Conservation (phyloP, 2,888 invertebrate species). For the Thyatira batis region DNA sequence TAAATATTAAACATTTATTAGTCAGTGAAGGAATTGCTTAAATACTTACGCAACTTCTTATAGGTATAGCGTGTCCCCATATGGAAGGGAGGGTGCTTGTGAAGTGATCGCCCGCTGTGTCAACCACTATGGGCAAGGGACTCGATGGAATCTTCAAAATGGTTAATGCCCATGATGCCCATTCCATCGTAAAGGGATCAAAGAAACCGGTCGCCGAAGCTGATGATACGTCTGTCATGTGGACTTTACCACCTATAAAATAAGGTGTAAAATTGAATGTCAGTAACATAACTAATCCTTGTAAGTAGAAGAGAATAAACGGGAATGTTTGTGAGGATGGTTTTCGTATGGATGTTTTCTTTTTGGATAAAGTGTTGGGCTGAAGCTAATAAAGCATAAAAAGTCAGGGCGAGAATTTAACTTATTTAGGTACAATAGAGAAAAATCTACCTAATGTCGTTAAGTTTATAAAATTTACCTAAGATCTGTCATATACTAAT, state of each 20-base stretch:
- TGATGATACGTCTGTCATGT: conserved; percentile 94
- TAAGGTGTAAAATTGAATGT: not conserved
- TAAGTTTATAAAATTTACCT: too few species aligned
- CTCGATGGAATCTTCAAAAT: conserved; percentile 88
- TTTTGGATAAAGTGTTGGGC: too few species aligned
- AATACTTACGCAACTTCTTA: conserved; percentile 87
- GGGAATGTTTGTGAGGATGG: too few species aligned
- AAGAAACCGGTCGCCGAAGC: conserved; percentile 96
- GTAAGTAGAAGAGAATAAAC: too few species aligned
- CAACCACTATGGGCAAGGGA: conserved; percentile 91
- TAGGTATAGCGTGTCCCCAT: conserved; percentile 90
- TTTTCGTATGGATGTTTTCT: too few species aligned
- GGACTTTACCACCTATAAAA: conserved; percentile 73
- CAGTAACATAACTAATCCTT: too few species aligned
- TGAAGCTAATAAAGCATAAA: too few species aligned
- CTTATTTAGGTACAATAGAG: conserved; percentile 8
- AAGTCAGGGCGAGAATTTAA: too few species aligned
- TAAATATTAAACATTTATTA: not conserved
- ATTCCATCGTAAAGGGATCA: conserved; percentile 94
- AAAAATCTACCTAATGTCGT: too few species aligned
- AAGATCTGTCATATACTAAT: too few species aligned
- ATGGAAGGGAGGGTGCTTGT: conserved; percentile 85
- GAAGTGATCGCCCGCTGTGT: conserved; percentile 88
- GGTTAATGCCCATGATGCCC: conserved; percentile 88
- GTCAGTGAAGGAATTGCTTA: not conserved